Percentiles rank a stretch among this genome's conserved stretches.
phyloP scores from a whole-genome alignment of 2,888 invertebrate species.

The Meghimatium bilineatum region DNA sequence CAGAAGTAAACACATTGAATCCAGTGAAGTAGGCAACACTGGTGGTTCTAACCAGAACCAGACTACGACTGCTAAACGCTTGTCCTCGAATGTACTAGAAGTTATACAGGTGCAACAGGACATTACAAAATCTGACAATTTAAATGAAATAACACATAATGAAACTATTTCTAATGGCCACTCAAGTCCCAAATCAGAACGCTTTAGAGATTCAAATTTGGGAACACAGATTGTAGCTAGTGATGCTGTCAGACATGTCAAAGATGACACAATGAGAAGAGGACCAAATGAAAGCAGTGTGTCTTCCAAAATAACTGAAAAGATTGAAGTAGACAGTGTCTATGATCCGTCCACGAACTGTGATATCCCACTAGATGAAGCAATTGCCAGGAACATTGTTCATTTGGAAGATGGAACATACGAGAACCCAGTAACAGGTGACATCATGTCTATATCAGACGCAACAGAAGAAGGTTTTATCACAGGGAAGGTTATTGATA shows the following conservation, averaged over 20 bases:
- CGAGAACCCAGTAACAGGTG: constrained; percentile 89
- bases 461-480: constrained; percentile 86
- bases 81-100: constrained; percentile 62
- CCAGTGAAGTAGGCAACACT: constrained; percentile 20
- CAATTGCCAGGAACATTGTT: constrained; percentile 68
- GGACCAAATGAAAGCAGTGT: constrained; percentile 80
- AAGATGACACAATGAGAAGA: constrained; percentile 78
- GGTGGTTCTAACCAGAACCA: constrained; percentile 54
- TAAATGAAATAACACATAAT: constrained; percentile 61
- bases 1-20: not conserved
- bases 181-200: constrained; percentile 87
- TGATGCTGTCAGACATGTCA: constrained; percentile 82
- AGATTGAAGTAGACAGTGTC: constrained; percentile 64
- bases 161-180: constrained; percentile 80
- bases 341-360: constrained; percentile 62
- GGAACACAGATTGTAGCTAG: constrained; percentile 88
- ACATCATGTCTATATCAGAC: constrained; percentile 87
- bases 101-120: constrained; percentile 58
- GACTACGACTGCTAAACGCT: constrained; percentile 57
- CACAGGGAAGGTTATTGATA: constrained; percentile 63
- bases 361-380: constrained; percentile 60
- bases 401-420: constrained; percentile 83
- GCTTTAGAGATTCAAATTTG: constrained; percentile 86
- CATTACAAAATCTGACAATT: constrained; percentile 41
- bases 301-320: constrained; percentile 63